Conservation (phyloP, 2,888 invertebrate species). For the Cerastoderma edule region DNA sequence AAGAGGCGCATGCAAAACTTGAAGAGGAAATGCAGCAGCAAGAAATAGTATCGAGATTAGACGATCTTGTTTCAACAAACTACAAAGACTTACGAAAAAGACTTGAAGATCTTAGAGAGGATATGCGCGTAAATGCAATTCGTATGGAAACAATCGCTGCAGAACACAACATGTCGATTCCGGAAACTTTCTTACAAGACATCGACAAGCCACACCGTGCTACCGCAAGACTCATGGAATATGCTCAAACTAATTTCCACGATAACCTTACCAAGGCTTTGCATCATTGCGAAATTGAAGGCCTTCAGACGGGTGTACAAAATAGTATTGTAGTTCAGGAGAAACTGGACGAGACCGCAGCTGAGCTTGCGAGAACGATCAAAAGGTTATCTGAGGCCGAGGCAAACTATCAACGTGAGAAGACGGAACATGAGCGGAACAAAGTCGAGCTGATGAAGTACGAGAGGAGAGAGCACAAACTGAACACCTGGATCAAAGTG, state of each 20-base stretch:
- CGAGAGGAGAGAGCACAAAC: slow-evolving; percentile 24
- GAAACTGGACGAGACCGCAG: slow-evolving; percentile 13
- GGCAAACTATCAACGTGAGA: slow-evolving; percentile 27
- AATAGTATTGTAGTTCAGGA: slow-evolving; percentile 28
- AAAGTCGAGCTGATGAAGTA: slow-evolving; percentile 30
- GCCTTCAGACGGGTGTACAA: slow-evolving; percentile 7
- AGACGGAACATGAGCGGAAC: slow-evolving; percentile 32
- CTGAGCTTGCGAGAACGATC: slow-evolving; percentile 27
- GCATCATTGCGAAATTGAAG: slow-evolving; percentile 14
- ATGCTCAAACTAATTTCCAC: too few species aligned
- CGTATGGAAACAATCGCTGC: slow-evolving; percentile 8
- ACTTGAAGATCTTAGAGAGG: slow-evolving; percentile 1
- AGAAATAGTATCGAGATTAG: slow-evolving; percentile 21
- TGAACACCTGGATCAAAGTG: slow-evolving; percentile 54
- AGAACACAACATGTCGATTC: not conserved
- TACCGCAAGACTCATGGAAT: too few species aligned
- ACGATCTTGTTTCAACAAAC: not conserved
- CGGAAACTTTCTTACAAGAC: slow-evolving; percentile 2
- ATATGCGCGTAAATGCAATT: slow-evolving; percentile 7
- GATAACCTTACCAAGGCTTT: not conserved
- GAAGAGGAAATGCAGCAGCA: slow-evolving; percentile 26
- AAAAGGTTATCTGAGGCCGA: slow-evolving; percentile 12
- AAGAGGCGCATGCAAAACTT: slow-evolving; percentile 30
- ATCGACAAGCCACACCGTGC: not conserved
- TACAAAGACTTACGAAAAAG: not conserved